These are phyloP conservation scores for Choristoneura fumiferana DNA, from an alignment of 1,140 invertebrate genomes.

Conservation along the genomic window DNA sequence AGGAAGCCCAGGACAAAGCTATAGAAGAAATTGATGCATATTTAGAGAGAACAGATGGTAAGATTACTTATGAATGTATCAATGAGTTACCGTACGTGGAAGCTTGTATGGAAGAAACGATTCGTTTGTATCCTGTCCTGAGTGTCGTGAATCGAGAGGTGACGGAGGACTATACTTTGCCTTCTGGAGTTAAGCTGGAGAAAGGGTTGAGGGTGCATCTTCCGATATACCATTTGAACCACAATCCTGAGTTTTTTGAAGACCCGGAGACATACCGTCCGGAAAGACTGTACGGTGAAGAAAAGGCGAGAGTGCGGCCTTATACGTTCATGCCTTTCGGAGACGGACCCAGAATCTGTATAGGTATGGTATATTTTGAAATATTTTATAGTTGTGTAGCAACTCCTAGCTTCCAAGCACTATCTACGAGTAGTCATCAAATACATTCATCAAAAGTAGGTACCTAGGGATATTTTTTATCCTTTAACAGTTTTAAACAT, in stretches of 20 bases:
- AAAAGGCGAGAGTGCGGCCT: conserved; percentile 50
- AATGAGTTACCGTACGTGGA: conserved; percentile 57
- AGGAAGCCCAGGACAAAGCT: conserved; percentile 78
- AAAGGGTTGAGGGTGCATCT: conserved; percentile 44
- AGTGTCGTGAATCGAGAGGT: conserved; percentile 42
- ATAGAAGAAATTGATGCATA: conserved; percentile 77
- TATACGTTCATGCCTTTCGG: conserved; percentile 78
- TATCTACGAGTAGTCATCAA: no score
- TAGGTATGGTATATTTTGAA: conserved; percentile 58
- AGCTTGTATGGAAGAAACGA: conserved; percentile 47
- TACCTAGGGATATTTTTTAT: no score
- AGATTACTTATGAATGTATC: conserved; percentile 61
- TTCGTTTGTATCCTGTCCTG: conserved; percentile 54
- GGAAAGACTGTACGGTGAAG: conserved; percentile 60
- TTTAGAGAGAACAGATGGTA: conserved; percentile 49
- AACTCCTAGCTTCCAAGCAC: no score
- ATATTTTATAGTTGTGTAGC: no score
- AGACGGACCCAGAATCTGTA: conserved; percentile 79
- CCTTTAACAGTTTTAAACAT: no score
- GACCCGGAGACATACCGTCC: conserved; percentile 69
- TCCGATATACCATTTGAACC: conserved; percentile 38
- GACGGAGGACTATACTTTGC: conserved; percentile 60
- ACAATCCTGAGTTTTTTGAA: conserved; percentile 42
- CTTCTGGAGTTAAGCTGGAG: conserved; percentile 38
- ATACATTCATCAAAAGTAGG: no score